Evolutionary conservation across 2,888 invertebrate species (phyloP), one percentile per base, ranked within the genome.

Genomic region (Alcis repandata): DNA sequence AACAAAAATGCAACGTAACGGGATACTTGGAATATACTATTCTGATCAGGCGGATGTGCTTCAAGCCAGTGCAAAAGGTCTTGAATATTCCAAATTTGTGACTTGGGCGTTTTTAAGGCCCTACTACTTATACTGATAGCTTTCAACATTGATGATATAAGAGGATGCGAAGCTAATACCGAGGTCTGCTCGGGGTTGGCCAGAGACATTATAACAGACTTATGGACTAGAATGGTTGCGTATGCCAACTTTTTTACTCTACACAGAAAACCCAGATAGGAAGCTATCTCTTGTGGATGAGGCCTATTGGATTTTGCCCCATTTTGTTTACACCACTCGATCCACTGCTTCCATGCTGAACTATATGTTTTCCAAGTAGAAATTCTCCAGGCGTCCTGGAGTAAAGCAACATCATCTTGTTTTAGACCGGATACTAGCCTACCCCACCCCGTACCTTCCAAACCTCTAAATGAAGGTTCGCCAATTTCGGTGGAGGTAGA

Each of bases 361-460:
- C n/a, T n/a, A n/a, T n/a, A n/a, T n/a, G n/a, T n/a, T n/a, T n/a
- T n/a, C n/a, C n/a, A n/a, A n/a, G n/a, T n/a, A n/a, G n/a, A n/a
- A n/a, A n/a, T 58, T 8, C 71, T 60, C 73, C 72, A 70, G 10
- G 69, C 63, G 0, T 57, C 48, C 11, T 70, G 64, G 0, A 72
- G 0, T 0, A 69, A 11, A 0, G 22, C 40, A 7, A 65, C 11
- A 10, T 72, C 67, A 1, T 48, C 27, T 0, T 8, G 33, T 0
- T 46, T 11, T 0, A 69, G 9, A 0, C 36, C 65, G 9, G 22
- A 0, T 9, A 52, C 17, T 32, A 73, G 8, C 0, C 48, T 4
- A 19, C 19, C 40, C 76, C 77, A 77, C 73, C 73, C 75, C 72
- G 72, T 71, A 74, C 59, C 53, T 49, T 73, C 74, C 73, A 77